Base-by-base conservation (phyloP, 2,113 vertebrate species). In the Carassius gibelio region DNA sequence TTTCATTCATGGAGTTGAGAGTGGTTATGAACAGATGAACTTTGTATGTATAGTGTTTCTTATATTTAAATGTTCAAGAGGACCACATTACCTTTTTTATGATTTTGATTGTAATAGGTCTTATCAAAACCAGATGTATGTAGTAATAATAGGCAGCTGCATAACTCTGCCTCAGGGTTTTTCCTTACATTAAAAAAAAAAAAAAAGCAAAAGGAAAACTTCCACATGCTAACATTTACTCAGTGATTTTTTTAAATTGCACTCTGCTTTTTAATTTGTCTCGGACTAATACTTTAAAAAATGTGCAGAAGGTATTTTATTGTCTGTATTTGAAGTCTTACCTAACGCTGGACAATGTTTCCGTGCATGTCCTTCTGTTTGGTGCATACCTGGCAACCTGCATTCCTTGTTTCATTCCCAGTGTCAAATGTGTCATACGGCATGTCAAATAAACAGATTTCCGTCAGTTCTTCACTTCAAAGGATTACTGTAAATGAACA, bases 201-300 rank as follows among this genome's bases (percentile, higher is more conserved):
- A 36, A 36, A 36, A 36, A 36, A 93, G 90, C 87, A 89, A 89
- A 66, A 75, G 74, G 79, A 93, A 94, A 93, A 93, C 93, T 91
- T 94, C 94, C 95, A 95, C 94, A 95, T 95, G 95, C 94, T 94
- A 95, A 94, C 95, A 95, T 95, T 95, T 95, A 95, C 94, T 94
- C 93, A 94, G 93, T 93, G 93, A 95, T 95, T 95, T 95, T 92
- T 95, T 94, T 95, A 95, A 95, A 95, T 95, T 95, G 94, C 94
- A 91, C 92, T 92, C 92, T 92, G 93, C 91, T 94, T 95, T 95
- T 95, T 95, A 95, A 95, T 95, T 95, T 94, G 92, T 92, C 92
- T 90, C 84, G 91, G 92, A 95, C 93, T 94, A 94, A 94, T 95
- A 94, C 93, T 93, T 95, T 95, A 93, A 92, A 95, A 95, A 94